A percentile compares a stretch with the other conserved stretches of the same genome.
Evolutionary conservation across 1,140 invertebrate genomes (phyloP).

Genomic region (Eupeodes corollae): DNA sequence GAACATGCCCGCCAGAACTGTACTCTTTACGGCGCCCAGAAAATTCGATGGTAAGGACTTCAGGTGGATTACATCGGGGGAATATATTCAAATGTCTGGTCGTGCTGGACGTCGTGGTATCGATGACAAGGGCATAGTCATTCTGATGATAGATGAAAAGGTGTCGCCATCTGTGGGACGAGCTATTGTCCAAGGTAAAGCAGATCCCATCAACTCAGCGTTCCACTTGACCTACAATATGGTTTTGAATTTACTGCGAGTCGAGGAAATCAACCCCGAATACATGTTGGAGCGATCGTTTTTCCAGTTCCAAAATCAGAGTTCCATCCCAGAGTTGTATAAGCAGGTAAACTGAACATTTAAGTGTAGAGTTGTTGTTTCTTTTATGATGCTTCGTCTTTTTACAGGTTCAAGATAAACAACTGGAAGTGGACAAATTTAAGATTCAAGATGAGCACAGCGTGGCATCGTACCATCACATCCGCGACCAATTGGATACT

Average conservation of each 20-base stretch:
- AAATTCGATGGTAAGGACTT: constrained; percentile 99
- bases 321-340: constrained; percentile 78
- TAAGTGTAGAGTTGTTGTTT: no score
- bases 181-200: constrained; percentile 80
- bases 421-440: constrained; percentile 52
- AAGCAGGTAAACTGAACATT: constrained; percentile 42
- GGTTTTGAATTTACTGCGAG: constrained; percentile 91
- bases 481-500: constrained; percentile 68
- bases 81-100: constrained; percentile 99
- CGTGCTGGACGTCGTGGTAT: constrained; percentile 92
- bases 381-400: no score
- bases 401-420: constrained; percentile 49
- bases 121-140: constrained; percentile 97
- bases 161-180: constrained; percentile 77
- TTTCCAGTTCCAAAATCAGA: constrained; percentile 98
- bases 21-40: constrained; percentile 85
- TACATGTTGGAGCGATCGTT: constrained; percentile 98
- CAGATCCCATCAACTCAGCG: constrained; percentile 95
- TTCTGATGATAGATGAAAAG: constrained; percentile 97
- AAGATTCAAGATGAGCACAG: constrained; percentile 61
- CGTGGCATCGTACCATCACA: constrained; percentile 72
- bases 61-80: constrained; percentile 87
- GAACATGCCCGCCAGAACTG: constrained; percentile 99
- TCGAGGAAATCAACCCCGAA: constrained; percentile 99
- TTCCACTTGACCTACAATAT: constrained; percentile 99